Evolutionary conservation across 2,797 vertebrate genomes (phyloP), one percentile per base, ranked within the genome.

Genomic region (Gouania willdenowi): DNA sequence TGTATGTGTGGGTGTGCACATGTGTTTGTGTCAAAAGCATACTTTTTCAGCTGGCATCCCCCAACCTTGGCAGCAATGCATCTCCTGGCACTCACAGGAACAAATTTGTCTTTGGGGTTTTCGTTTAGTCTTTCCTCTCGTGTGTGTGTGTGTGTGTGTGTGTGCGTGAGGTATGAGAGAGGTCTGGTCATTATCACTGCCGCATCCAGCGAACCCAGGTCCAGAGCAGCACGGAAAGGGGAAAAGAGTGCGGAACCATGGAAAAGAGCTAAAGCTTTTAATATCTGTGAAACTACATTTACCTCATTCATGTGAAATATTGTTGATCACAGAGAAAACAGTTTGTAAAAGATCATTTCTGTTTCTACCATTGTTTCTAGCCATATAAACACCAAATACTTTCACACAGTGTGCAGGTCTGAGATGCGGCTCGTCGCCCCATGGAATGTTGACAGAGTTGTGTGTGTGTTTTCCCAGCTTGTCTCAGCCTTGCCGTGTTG

Each of bases 151-250:
- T 71, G 79, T 3, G 10, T 39, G 22, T 71, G 79, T 51, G 45
- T 42, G 45, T 52, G 31, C 30, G 38, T 71, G 57, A 64, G 57
- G 45, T 41, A 64, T 38, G 41, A n/a, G 63, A 85, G 82, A 82
- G 85, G 86, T 89, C 91, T 90, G 88, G 81, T 92, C 88, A 91
- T 93, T 89, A 92, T 93, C 88, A 84, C 83, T 78, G 70, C 77
- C 84, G 48, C 67, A 84, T 83, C 88, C 80, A 88, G 84, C 14
- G 20, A 55, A 25, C 44, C 28, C 52, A 46, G 23, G 41, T 56
- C 33, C 65, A 46, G 30, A 38, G 45, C 35, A 54, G 34, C 15
- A 20, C 29, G 25, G 13, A 47, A 57, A 41, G 30, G 33, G 45
- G 56, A 42, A 36, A 40, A 15, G 39, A 42, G 31, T 39, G 17